These are phyloP conservation scores for Scalopus aquaticus DNA, from an alignment of 2,113 vertebrate species.

Conservation along the genomic window DNA sequence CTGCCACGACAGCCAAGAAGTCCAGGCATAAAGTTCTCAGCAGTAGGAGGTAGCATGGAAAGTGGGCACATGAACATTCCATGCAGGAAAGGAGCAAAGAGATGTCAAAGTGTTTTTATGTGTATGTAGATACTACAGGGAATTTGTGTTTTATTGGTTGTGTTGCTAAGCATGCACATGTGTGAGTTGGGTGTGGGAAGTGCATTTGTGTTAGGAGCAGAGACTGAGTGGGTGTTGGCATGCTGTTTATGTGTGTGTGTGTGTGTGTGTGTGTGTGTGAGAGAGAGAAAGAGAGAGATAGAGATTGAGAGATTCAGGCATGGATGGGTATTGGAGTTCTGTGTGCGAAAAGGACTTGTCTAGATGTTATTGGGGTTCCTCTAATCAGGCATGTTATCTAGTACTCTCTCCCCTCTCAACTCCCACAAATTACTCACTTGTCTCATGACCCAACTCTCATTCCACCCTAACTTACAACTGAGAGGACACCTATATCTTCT, in stretches of 20 bases:
- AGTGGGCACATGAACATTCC: neutral
- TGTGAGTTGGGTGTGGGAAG: neutral
- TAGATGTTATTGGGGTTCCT: neutral
- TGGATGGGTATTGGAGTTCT: neutral
- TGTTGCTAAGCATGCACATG: neutral
- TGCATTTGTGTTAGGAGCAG: neutral
- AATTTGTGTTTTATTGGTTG: neutral
- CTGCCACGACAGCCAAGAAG: neutral
- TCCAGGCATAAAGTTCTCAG: neutral
- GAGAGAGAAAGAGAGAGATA: no score
- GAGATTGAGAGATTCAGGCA: neutral
- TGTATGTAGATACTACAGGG: neutral
- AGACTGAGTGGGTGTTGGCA: neutral
- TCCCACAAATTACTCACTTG: neutral
- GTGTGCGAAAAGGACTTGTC: neutral
- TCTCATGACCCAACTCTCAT: neutral
- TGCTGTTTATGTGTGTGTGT: neutral
- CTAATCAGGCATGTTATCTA: neutral
- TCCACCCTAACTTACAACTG: neutral
- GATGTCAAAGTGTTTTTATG: neutral
- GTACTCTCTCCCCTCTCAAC: neutral
- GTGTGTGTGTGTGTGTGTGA: neutral
- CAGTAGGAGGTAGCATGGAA: neutral
- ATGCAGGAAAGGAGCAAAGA: neutral
- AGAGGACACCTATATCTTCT: neutral